A percentile compares a stretch with the other conserved stretches of the same genome.
phyloP scores from a whole-genome alignment of 2,797 vertebrate species.

The Xiphorhynchus erythropygius region DNA sequence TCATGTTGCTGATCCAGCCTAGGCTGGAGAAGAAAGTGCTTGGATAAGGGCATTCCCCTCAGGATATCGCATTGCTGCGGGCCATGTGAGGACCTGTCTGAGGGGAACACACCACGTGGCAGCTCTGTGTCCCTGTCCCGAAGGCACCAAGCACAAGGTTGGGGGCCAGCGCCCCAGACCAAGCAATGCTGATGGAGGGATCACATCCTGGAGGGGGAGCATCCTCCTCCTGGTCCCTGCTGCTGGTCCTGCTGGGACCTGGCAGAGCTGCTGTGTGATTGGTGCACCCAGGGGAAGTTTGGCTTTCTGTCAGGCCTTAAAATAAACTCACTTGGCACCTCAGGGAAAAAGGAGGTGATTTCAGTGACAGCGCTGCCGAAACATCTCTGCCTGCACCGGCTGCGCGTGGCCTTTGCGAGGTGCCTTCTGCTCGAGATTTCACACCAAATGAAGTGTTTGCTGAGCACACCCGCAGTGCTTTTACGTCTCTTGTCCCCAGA shows the following conservation, averaged over 20 bases:
- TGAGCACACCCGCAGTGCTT: not conserved
- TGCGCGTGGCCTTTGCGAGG: not conserved
- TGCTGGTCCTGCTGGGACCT: not conserved
- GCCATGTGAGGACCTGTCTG: not conserved
- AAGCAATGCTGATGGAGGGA: fast-evolving
- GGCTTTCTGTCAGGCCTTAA: not conserved
- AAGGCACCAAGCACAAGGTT: fast-evolving
- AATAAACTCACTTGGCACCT: not conserved
- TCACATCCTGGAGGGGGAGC: too few relatives aligned
- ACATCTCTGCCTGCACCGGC: not conserved
- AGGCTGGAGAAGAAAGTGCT: not conserved
- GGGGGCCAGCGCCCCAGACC: not conserved
- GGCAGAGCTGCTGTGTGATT: fast-evolving
- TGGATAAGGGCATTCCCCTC: not conserved
- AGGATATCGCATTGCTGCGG: fast-evolving
- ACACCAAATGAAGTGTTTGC: not conserved
- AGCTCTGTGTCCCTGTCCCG: not conserved
- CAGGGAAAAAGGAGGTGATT: not conserved
- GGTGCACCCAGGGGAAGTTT: not conserved
- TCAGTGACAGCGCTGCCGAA: not conserved
- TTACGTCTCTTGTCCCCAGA: not conserved
- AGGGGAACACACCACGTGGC: not conserved
- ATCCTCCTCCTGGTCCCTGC: not conserved
- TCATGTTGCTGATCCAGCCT: not conserved
- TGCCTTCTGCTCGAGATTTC: not conserved